Base-by-base conservation (phyloP, 1,140 invertebrate genomes). In the Macrobrachium rosenbergii region DNA sequence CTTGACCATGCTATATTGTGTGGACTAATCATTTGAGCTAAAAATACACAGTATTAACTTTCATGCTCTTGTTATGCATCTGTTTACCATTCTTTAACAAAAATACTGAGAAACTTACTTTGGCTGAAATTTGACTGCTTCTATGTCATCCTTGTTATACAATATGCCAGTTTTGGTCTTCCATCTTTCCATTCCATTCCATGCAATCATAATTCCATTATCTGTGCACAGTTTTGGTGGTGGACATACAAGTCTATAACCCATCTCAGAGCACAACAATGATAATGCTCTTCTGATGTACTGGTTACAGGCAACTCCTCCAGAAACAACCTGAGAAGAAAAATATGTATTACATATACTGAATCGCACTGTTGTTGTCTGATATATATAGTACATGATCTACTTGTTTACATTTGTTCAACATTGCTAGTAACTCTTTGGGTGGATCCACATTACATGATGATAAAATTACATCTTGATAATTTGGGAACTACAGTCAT, bases 141-240 rank as follows among this genome's bases (percentile, higher is more conserved):
- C 91, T n/a, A 94, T 91, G 69, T 92, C 90, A 62, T 92, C 92
- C 17, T 92, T 91, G 89, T 94, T 91, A 79, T 90, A 85, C 16
- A 90, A 90, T 60, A 93, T 90, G n/a, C 91, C 92, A 82, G 90
- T 82, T 23, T 91, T 91, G 45, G 86, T 83, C 69, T 91, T 86
- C 89, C 92, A 92, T 83, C 95, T 96, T 92, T 99, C 98, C 60
- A 98, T 93, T 12, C 97, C 98, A 94, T 98, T 98, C 98, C 98
- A 99, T 28, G 98, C 98, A 89, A 99, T 98, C 99, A 99, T 99
- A n/a, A 98, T 94, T 23, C 98, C 99, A 94, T 99, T 99, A 92
- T 99, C 99, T 6, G 96, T 98, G 91, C 98, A 99, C 0, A 99
- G 93, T 91, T 94, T 94, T n/a, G 95, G 94, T 19, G 97, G 96